phyloP scores from a whole-genome alignment of 2,113 vertebrate species.

The Notarius lentiginosus region DNA sequence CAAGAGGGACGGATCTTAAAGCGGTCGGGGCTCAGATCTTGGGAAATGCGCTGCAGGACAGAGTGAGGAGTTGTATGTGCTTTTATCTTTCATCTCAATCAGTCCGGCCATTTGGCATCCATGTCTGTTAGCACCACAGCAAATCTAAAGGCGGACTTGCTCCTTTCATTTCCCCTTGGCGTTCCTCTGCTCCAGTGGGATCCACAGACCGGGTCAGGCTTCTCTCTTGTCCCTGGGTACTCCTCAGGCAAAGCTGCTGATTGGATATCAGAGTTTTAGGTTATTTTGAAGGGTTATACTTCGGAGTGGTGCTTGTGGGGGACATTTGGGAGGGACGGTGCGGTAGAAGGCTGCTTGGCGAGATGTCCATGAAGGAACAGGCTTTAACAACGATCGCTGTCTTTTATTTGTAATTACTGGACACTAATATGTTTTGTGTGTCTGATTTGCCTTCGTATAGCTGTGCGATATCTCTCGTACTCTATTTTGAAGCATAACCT shows the following conservation, averaged over 20 bases:
- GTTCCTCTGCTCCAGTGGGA: constrained; percentile 1
- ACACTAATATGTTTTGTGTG: constrained; percentile 11
- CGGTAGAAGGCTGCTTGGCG: constrained; percentile 16
- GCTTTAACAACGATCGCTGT: constrained; percentile 18
- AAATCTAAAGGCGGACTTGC: background rate
- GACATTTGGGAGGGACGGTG: constrained; percentile 32
- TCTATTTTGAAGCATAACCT: constrained; percentile 31
- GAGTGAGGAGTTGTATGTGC: background rate
- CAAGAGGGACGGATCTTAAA: constrained; percentile 10
- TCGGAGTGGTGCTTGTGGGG: constrained; percentile 7
- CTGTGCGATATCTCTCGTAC: background rate
- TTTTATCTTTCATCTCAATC: constrained; percentile 6
- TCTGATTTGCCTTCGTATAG: constrained; percentile 13
- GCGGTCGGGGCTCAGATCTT: background rate
- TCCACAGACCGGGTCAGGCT: background rate
- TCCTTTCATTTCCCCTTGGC: background rate
- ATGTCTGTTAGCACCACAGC: background rate
- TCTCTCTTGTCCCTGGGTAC: background rate
- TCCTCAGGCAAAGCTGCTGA: background rate
- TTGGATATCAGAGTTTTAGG: background rate
- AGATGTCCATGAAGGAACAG: background rate
- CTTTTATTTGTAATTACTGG: constrained; percentile 3
- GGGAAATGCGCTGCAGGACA: background rate
- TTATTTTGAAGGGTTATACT: constrained; percentile 33
- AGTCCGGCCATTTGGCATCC: background rate